Conservation (phyloP, 1,140 invertebrate species). For the Diabrotica virgifera region DNA sequence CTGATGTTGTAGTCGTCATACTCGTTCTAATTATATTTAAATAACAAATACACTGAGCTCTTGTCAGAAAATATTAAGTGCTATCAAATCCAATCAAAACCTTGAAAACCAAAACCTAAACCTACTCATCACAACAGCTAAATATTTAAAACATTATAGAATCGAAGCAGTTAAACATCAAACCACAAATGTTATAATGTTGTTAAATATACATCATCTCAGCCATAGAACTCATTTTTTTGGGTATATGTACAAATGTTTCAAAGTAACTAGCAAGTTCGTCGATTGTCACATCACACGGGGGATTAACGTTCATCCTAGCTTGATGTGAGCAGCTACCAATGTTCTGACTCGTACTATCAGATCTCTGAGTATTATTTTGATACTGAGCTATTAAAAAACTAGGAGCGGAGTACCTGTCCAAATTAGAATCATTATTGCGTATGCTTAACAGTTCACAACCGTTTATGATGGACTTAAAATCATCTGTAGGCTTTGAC, state of each 20-base stretch:
- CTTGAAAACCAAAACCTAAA: too few relatives aligned
- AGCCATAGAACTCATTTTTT: constrained; percentile 94
- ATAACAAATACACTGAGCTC: too few relatives aligned
- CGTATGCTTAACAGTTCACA: constrained; percentile 44
- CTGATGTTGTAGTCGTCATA: too few relatives aligned
- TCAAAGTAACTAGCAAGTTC: constrained; percentile 92
- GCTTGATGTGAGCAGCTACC: constrained; percentile 61
- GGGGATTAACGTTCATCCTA: constrained; percentile 55
- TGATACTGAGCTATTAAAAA: constrained; percentile 31
- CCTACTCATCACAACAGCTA: too few relatives aligned
- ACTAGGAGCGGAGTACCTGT: constrained; percentile 36
- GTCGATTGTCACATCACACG: constrained; percentile 80
- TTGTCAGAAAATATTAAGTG: too few relatives aligned
- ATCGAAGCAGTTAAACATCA: too few relatives aligned
- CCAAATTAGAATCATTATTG: constrained; percentile 27
- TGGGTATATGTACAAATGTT: constrained; percentile 89
- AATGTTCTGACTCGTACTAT: constrained; percentile 24
- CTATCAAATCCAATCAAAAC: too few relatives aligned
- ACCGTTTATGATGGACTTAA: constrained; percentile 42
- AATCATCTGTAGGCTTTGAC: constrained; percentile 37
- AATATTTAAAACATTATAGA: too few relatives aligned
- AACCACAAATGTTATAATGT: too few relatives aligned
- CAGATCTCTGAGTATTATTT: constrained; percentile 7
- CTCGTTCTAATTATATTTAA: too few relatives aligned
- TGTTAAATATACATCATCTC: constrained; percentile 92